Percentiles rank a stretch among this genome's conserved stretches.
Evolutionary conservation across 92 coral and sea anemone species (phyloP).

Genomic region (Isaurus tuberculatus): DNA sequence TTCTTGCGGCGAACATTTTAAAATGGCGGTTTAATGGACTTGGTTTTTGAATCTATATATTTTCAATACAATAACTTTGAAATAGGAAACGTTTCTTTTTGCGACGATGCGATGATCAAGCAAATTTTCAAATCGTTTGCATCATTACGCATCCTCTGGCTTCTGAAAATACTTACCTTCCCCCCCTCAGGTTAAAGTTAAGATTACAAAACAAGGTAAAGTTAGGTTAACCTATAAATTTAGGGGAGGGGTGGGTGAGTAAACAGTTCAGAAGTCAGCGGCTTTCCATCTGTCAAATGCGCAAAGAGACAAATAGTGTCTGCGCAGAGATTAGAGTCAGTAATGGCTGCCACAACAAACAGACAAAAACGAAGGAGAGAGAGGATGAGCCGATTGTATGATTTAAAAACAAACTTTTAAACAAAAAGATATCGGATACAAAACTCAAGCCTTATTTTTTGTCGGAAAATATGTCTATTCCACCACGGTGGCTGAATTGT

Average conservation of each 20-base stretch:
- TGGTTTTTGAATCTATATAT: not conserved
- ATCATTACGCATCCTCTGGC: slow-evolving; percentile 6
- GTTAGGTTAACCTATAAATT: no score
- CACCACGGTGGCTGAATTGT: slow-evolving; percentile 96
- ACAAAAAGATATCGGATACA: not conserved
- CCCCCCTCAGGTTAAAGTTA: no score
- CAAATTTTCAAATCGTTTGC: not conserved
- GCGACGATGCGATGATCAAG: not conserved
- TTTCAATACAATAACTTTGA: not conserved
- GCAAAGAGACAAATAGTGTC: not conserved
- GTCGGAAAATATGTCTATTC: slow-evolving; percentile 78
- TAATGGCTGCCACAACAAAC: slow-evolving; percentile 19
- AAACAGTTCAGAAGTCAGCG: not conserved
- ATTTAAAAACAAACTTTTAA: not conserved
- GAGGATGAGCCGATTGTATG: not conserved
- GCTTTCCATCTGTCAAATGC: not conserved
- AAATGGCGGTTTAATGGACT: not conserved
- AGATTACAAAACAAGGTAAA: no score
- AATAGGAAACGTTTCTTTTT: not conserved
- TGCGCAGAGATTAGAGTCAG: not conserved
- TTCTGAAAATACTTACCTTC: no score
- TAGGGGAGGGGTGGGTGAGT: no score
- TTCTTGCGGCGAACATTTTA: slow-evolving; percentile 48
- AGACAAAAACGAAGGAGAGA: not conserved
- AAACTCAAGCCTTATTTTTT: no score